Conservation (phyloP, 2,797 vertebrate genomes). For the Platalea minor region DNA sequence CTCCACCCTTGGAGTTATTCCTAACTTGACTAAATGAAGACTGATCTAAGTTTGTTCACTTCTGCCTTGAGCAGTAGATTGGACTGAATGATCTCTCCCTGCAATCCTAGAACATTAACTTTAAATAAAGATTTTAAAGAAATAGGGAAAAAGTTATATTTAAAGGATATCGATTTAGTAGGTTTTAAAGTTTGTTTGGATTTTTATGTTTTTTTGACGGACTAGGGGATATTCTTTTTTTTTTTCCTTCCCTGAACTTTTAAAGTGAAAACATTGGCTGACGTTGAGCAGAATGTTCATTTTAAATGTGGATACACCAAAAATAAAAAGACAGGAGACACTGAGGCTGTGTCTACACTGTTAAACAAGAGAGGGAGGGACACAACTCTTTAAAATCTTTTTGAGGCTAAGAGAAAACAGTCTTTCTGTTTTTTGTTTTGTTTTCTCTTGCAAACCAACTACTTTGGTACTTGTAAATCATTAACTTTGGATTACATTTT, state of each 20-base stretch:
- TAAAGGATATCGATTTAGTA: not conserved
- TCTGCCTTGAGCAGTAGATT: not conserved
- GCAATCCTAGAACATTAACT: not conserved
- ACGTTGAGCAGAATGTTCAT: not conserved
- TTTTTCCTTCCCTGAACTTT: not conserved
- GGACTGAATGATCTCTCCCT: not conserved
- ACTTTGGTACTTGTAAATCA: not conserved
- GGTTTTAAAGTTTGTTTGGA: not conserved
- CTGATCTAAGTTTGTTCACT: not conserved
- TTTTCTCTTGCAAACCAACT: not conserved
- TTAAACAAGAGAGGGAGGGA: not conserved
- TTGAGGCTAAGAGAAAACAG: not conserved
- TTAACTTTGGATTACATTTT: not conserved
- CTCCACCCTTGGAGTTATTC: not conserved
- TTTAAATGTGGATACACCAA: not conserved
- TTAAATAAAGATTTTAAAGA: not conserved
- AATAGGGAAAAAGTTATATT: not conserved
- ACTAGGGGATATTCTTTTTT: accelerated
- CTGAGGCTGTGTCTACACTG: not conserved
- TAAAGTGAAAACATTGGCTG: not conserved
- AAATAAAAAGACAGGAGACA: not conserved
- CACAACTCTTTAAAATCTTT: not conserved
- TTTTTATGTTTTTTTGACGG: accelerated
- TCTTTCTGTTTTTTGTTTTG: not conserved
- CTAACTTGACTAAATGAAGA: not conserved